Evolutionary conservation across 2,888 invertebrate species (phyloP).

Genomic region (Agrochola lychnidis): DNA sequence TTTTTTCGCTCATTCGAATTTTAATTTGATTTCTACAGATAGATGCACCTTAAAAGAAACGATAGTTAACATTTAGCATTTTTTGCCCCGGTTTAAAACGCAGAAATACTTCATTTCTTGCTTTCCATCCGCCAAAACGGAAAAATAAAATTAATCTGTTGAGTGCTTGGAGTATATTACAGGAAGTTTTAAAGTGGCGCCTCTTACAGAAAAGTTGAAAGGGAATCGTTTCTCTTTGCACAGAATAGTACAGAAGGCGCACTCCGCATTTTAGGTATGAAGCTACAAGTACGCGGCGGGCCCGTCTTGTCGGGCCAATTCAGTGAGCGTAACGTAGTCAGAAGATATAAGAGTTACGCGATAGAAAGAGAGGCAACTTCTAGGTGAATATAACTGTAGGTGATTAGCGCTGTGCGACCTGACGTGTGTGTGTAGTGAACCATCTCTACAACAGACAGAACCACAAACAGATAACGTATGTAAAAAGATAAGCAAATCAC

Average conservation of each 20-base stretch:
- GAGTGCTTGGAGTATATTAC: neutral
- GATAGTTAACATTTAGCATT: neutral
- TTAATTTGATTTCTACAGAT: neutral
- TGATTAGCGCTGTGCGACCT: no score
- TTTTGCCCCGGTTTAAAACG: neutral
- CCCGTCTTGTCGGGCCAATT: no score
- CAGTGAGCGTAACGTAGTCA: no score
- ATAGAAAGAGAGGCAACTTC: no score
- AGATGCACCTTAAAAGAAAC: slow-evolving; percentile 1
- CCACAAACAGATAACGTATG: no score
- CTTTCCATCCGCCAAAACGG: neutral
- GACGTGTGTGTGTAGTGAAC: no score
- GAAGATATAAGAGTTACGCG: no score
- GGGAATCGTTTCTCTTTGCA: neutral
- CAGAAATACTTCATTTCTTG: neutral
- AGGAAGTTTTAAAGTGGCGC: neutral
- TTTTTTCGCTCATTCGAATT: neutral
- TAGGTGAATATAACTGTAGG: no score
- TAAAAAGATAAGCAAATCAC: no score
- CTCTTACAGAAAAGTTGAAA: neutral
- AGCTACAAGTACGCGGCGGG: no score
- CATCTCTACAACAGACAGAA: no score
- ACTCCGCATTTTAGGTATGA: no score
- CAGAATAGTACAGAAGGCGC: neutral
- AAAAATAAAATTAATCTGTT: neutral